These are phyloP conservation scores for Coenonympha arcania DNA, from an alignment of 2,888 invertebrate genomes.

Conservation along the genomic window DNA sequence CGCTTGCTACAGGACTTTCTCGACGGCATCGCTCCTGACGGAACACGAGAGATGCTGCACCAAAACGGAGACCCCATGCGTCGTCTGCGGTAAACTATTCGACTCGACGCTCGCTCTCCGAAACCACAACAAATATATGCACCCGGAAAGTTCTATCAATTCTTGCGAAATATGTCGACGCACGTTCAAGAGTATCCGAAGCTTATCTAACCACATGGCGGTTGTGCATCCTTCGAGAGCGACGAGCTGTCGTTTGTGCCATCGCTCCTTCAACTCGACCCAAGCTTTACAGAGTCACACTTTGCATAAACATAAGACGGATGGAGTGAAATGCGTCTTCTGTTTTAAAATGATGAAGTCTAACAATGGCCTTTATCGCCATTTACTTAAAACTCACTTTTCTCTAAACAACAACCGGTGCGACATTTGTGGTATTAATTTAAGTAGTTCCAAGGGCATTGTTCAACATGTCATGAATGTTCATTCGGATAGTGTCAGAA, in stretches of 20 bases:
- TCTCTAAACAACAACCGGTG: slow-evolving; percentile 12
- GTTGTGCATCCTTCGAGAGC: slow-evolving; percentile 41
- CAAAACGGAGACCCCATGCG: slow-evolving; percentile 40
- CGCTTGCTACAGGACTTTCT: slow-evolving; percentile 48
- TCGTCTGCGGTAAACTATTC: slow-evolving; percentile 43
- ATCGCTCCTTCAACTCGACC: slow-evolving; percentile 38
- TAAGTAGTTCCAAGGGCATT: slow-evolving; percentile 5
- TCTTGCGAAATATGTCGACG: slow-evolving; percentile 46
- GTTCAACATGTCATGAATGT: slow-evolving; percentile 10
- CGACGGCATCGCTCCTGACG: slow-evolving; percentile 32
- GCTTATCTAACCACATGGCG: slow-evolving; percentile 44
- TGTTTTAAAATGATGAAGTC: slow-evolving; percentile 45
- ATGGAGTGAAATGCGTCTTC: slow-evolving; percentile 35
- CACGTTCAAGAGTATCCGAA: slow-evolving; percentile 39
- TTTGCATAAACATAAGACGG: slow-evolving; percentile 41
- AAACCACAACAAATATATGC: slow-evolving; percentile 52
- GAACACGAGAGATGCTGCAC: slow-evolving; percentile 38
- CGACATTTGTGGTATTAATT: slow-evolving; percentile 13
- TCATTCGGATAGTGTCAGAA: neutral
- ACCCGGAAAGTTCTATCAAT: slow-evolving; percentile 38
- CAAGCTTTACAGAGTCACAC: slow-evolving; percentile 44
- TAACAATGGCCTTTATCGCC: slow-evolving; percentile 33
- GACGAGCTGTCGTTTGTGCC: slow-evolving; percentile 40
- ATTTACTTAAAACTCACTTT: slow-evolving; percentile 38
- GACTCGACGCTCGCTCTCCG: slow-evolving; percentile 41